A percentile compares a stretch with the other conserved stretches of the same genome.
Conservation (phyloP, 2,888 invertebrate species). For the Arge pagana region DNA sequence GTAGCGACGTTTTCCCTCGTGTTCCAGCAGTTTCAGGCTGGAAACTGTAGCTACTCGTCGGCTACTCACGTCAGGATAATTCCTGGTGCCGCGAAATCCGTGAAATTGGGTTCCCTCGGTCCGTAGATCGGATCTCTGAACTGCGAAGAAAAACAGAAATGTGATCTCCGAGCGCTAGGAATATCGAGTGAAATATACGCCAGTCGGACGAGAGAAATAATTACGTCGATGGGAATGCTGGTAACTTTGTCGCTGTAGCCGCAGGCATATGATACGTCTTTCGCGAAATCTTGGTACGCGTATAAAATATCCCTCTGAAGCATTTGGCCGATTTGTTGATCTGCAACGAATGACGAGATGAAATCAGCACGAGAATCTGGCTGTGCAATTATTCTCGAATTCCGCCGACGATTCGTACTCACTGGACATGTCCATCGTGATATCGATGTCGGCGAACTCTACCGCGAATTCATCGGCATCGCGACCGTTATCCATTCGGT, state of each 20-base stretch:
- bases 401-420: slow-evolving; percentile 49
- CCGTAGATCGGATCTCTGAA: slow-evolving; percentile 79
- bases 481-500: slow-evolving; percentile 66
- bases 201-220: slow-evolving; percentile 41
- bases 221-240: slow-evolving; percentile 67
- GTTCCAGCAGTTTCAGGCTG: too few relatives aligned
- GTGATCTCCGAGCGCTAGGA: too few relatives aligned
- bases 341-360: slow-evolving; percentile 60
- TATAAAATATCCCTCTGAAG: slow-evolving; percentile 74
- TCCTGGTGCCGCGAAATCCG: slow-evolving; percentile 94
- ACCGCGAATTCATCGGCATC: slow-evolving; percentile 65
- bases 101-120: slow-evolving; percentile 77
- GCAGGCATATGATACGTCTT: slow-evolving; percentile 67
- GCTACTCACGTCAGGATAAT: slow-evolving; percentile 80
- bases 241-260: slow-evolving; percentile 68
- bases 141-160: slow-evolving; percentile 54
- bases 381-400: too few relatives aligned
- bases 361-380: neutral
- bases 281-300: slow-evolving; percentile 75
- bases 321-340: slow-evolving; percentile 87
- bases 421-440: slow-evolving; percentile 87
- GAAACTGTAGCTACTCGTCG: neutral
- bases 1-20: neutral
- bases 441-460: slow-evolving; percentile 68
- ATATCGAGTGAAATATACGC: too few relatives aligned